Percentiles rank a stretch among this genome's conserved stretches.
phyloP scores from a whole-genome alignment of 2,797 vertebrate genomes.

The Alexandromys oeconomus region DNA sequence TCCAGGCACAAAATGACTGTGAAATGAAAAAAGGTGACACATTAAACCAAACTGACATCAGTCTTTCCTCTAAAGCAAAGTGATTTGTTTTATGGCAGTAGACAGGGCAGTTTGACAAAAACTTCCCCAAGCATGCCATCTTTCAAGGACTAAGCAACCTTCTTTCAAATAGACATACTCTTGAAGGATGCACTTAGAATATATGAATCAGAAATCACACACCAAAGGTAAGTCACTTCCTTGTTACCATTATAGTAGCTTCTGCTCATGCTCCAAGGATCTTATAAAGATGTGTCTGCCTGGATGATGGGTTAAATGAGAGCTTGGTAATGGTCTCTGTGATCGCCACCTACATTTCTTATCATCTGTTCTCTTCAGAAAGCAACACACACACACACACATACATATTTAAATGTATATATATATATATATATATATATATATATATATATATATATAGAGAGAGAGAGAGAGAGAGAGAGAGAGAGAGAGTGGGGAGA shows the following conservation, averaged over 20 bases:
- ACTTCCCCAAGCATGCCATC: background rate
- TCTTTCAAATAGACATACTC: constrained; percentile 3
- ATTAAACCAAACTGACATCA: constrained; percentile 40
- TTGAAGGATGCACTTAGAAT: constrained; percentile 24
- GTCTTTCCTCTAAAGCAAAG: constrained; percentile 34
- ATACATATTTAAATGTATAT: background rate
- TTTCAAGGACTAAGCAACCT: constrained; percentile 17
- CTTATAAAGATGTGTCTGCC: background rate
- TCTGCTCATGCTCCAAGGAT: background rate
- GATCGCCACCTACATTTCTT: background rate
- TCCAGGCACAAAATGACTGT: constrained; percentile 1
- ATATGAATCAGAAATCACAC: constrained; percentile 61
- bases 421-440: no score
- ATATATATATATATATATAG: no score
- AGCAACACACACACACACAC: background rate
- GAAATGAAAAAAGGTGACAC: constrained; percentile 60
- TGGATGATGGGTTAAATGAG: background rate
- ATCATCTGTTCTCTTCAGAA: background rate
- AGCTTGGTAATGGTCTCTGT: background rate
- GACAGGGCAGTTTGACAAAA: background rate
- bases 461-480: no score
- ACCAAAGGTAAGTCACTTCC: constrained; percentile 8
- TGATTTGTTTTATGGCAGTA: constrained; percentile 58
- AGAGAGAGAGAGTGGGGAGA: no score
- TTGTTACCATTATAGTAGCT: constrained; percentile 28